Evolutionary conservation across 2,113 vertebrate genomes (phyloP).

Genomic region (Engystomops pustulosus): DNA sequence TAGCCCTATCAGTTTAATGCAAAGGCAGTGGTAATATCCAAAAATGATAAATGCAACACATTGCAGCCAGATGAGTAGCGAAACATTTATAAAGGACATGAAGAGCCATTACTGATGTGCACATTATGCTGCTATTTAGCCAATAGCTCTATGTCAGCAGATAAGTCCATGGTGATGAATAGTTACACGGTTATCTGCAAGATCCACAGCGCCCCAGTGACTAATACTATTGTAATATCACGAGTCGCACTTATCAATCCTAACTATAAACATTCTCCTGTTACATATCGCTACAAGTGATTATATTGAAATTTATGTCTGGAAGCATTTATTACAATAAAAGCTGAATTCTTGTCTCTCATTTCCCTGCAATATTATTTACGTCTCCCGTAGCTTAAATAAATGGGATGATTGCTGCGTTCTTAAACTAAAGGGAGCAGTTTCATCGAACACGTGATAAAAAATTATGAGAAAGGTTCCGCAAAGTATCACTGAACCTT

Average conservation of each 20-base stretch:
- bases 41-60: conserved; percentile 40
- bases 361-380: conserved; percentile 18
- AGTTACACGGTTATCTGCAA: conserved; percentile 24
- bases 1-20: background rate
- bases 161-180: conserved; percentile 44
- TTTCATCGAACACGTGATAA: background rate
- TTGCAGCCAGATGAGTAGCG: background rate
- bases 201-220: conserved; percentile 46
- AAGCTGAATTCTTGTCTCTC: conserved; percentile 4
- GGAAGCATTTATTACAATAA: conserved; percentile 23
- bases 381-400: background rate
- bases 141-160: conserved; percentile 43
- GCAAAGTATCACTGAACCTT: background rate
- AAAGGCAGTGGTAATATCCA: conserved; percentile 22
- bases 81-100: conserved; percentile 30
- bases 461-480: background rate
- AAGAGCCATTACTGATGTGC: conserved; percentile 13
- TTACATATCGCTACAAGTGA: conserved; percentile 14
- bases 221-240: conserved; percentile 35
- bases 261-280: conserved; percentile 11
- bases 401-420: background rate
- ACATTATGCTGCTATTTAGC: conserved; percentile 44
- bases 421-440: background rate
- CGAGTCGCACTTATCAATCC: conserved; percentile 37
- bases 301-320: conserved; percentile 25